Percentiles rank a stretch among this genome's conserved stretches.
phyloP scores from a whole-genome alignment of 1,140 invertebrate species.

The Ceratina calcarata region DNA sequence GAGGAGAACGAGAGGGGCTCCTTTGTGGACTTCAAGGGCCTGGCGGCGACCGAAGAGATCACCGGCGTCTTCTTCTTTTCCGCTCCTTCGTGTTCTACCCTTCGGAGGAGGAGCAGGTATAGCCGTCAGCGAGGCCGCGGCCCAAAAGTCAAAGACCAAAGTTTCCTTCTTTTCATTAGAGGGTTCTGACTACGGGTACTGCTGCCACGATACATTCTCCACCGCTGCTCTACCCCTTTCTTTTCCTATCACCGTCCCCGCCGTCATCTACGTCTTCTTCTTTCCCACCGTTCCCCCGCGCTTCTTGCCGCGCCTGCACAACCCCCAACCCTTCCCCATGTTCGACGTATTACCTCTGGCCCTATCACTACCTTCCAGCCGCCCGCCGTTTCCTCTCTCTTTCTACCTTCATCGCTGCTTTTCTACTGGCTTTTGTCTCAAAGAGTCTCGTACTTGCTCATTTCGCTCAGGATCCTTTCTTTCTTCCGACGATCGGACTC shows the following conservation, averaged over 20 bases:
- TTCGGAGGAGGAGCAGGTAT: constrained; percentile 53
- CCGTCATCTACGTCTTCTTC: constrained; percentile 36
- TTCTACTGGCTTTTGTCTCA: constrained; percentile 72
- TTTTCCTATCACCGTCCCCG: constrained; percentile 46
- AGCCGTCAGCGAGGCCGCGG: constrained; percentile 54
- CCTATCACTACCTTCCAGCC: constrained; percentile 42
- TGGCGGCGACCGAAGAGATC: constrained; percentile 48
- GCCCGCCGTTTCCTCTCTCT: background rate
- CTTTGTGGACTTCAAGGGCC: constrained; percentile 65
- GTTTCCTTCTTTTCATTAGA: constrained; percentile 74
- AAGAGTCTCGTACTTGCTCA: constrained; percentile 76
- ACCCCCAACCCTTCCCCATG: constrained; percentile 42
- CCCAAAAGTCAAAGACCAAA: constrained; percentile 72
- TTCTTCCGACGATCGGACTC: constrained; percentile 53
- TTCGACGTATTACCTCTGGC: constrained; percentile 60
- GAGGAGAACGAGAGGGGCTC: constrained; percentile 20
- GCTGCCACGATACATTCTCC: constrained; percentile 63
- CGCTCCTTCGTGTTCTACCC: constrained; percentile 38
- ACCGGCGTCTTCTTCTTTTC: constrained; percentile 39
- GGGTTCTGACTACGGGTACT: constrained; percentile 51
- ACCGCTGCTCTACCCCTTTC: constrained; percentile 61
- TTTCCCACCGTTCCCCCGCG: constrained; percentile 11
- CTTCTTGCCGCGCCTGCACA: background rate
- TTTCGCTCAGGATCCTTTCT: constrained; percentile 70
- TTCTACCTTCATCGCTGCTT: background rate